Percentiles rank a stretch among this genome's conserved stretches.
phyloP scores from a whole-genome alignment of 2,888 invertebrate genomes.

The Chrysodeixis includens region DNA sequence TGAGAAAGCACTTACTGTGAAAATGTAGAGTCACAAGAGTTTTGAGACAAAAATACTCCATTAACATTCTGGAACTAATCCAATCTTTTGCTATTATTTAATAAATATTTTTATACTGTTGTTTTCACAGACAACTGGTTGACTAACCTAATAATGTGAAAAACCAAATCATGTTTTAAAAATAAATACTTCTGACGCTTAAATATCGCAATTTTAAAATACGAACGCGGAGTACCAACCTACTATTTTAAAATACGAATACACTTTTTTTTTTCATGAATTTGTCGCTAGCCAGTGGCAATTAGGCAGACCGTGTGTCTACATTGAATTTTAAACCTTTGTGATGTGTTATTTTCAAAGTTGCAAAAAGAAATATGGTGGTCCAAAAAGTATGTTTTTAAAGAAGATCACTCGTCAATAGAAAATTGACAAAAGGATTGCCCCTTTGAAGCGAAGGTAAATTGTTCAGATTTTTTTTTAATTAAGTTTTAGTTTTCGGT shows the following conservation, averaged over 20 bases:
- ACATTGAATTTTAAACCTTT: too few relatives aligned
- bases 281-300: background rate
- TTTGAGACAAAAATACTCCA: conserved; percentile 9
- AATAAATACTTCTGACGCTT: background rate
- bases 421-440: too few relatives aligned
- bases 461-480: too few relatives aligned
- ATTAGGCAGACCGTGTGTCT: too few relatives aligned
- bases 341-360: too few relatives aligned
- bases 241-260: too few relatives aligned
- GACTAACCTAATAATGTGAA: conserved; percentile 12
- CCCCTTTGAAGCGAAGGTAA: too few relatives aligned
- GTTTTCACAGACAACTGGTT: conserved; percentile 1
- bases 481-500: too few relatives aligned
- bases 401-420: too few relatives aligned
- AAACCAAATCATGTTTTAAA: background rate
- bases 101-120: conserved; percentile 9
- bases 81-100: conserved; percentile 20
- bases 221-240: too few relatives aligned
- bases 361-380: too few relatives aligned
- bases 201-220: background rate
- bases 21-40: conserved; percentile 7
- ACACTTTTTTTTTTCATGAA: background rate
- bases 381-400: too few relatives aligned
- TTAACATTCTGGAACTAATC: conserved; percentile 33
- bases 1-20: background rate